phyloP scores from a whole-genome alignment of 2,797 vertebrate species.

The Platalea minor region DNA sequence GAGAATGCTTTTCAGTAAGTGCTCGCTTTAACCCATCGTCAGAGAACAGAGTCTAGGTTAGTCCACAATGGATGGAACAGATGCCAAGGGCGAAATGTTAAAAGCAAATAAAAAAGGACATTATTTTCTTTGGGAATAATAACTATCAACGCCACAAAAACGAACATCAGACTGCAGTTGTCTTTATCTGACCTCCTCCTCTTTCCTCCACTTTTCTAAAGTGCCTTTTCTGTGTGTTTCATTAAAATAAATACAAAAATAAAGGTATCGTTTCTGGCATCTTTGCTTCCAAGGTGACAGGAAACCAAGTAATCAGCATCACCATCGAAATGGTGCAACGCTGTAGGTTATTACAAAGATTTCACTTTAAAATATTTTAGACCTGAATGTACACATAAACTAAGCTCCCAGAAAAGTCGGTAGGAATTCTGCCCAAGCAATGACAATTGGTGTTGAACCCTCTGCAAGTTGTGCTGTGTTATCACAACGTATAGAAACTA shows the following conservation, averaged over 20 bases:
- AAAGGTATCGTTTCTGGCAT: constrained; percentile 34
- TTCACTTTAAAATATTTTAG: constrained; percentile 11
- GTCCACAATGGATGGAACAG: constrained; percentile 79
- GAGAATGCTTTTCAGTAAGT: constrained; percentile 82
- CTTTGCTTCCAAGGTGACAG: not conserved
- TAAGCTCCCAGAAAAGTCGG: not conserved
- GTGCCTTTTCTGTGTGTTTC: constrained; percentile 30
- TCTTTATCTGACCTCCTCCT: constrained; percentile 55
- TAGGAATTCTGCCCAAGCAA: not conserved
- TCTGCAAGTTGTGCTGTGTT: not conserved
- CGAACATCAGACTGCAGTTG: constrained; percentile 64
- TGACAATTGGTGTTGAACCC: not conserved
- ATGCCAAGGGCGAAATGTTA: constrained; percentile 82
- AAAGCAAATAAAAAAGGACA: constrained; percentile 76
- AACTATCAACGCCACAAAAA: constrained; percentile 64
- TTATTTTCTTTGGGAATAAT: constrained; percentile 77
- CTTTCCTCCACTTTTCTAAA: constrained; percentile 44
- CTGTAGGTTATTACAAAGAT: not conserved
- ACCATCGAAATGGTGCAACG: not conserved
- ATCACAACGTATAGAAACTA: not conserved
- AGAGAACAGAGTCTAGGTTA: constrained; percentile 74
- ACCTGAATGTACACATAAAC: not conserved
- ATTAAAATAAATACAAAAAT: constrained; percentile 49
- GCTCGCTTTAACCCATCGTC: constrained; percentile 78
- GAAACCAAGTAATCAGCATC: not conserved